Percentiles rank a stretch among this genome's conserved stretches.
phyloP scores from a whole-genome alignment of 1,140 invertebrate species.

The Helicoverpa armigera region DNA sequence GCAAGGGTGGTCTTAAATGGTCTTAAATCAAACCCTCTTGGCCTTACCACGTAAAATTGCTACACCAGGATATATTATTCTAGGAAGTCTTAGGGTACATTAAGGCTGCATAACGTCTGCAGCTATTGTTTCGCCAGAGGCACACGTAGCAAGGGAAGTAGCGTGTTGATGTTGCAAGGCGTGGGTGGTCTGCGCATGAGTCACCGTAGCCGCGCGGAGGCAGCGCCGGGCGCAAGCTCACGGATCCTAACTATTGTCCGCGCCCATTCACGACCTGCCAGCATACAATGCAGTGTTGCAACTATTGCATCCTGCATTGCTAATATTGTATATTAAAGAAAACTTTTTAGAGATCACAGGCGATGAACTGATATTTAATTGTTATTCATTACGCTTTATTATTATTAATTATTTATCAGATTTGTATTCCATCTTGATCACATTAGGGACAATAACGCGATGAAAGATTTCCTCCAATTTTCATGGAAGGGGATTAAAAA shows the following conservation, averaged over 20 bases:
- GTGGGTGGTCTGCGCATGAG: conserved; percentile 65
- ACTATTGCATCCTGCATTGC: conserved; percentile 15
- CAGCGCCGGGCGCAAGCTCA: conserved; percentile 39
- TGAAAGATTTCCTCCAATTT: too few species aligned
- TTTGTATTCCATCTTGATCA: not conserved
- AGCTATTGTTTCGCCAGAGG: conserved; percentile 27
- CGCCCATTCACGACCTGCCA: conserved; percentile 63
- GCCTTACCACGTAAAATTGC: not conserved
- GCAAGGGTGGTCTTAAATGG: too few species aligned
- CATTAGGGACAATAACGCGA: too few species aligned
- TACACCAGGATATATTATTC: not conserved
- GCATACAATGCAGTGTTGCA: conserved; percentile 2
- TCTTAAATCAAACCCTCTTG: too few species aligned
- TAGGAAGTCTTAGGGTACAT: not conserved
- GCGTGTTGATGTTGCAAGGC: conserved; percentile 40
- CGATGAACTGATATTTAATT: not conserved
- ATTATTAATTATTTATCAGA: not conserved
- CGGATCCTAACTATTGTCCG: conserved; percentile 54
- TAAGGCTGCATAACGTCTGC: not conserved
- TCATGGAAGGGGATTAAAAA: too few species aligned
- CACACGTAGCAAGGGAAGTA: not conserved
- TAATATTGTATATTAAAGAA: not conserved
- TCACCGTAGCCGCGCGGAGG: conserved; percentile 47
- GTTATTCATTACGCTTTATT: not conserved
- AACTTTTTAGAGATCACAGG: too few species aligned